Evolutionary conservation across 2,113 vertebrate genomes (phyloP).

Genomic region (Dryoscopus gambensis): DNA sequence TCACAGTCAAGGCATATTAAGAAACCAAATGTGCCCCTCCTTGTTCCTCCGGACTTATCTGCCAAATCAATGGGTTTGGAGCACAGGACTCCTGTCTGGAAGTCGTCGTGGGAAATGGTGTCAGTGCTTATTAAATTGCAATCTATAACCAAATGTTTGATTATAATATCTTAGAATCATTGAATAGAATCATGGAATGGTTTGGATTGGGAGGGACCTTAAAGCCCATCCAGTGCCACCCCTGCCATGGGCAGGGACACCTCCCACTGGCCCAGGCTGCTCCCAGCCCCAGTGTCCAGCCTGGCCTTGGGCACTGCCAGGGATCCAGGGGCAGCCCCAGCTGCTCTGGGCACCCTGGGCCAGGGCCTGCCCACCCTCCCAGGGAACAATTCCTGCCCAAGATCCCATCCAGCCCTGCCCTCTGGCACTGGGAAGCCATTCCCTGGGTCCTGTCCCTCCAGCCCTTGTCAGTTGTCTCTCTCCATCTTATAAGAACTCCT

Average conservation of each 20-base stretch:
- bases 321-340: not conserved
- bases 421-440: not conserved
- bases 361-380: not conserved
- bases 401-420: fast-evolving
- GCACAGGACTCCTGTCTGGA: not conserved
- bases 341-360: not conserved
- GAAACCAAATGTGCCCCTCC: not conserved
- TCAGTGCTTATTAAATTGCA: not conserved
- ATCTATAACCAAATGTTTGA: not conserved
- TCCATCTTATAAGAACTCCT: not conserved
- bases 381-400: not conserved
- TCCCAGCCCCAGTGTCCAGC: not conserved
- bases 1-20: not conserved
- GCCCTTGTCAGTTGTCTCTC: fast-evolving
- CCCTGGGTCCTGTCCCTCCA: fast-evolving
- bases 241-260: not conserved
- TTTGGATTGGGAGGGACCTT: not conserved
- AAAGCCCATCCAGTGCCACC: not conserved
- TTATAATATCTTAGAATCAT: not conserved
- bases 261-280: not conserved
- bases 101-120: not conserved
- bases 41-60: not conserved
- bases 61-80: not conserved
- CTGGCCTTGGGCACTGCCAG: not conserved
- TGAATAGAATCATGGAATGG: not conserved